A percentile compares a stretch with the other conserved stretches of the same genome.
phyloP scores from a whole-genome alignment of 2,113 vertebrate genomes.

The Oryzias melastigma region DNA sequence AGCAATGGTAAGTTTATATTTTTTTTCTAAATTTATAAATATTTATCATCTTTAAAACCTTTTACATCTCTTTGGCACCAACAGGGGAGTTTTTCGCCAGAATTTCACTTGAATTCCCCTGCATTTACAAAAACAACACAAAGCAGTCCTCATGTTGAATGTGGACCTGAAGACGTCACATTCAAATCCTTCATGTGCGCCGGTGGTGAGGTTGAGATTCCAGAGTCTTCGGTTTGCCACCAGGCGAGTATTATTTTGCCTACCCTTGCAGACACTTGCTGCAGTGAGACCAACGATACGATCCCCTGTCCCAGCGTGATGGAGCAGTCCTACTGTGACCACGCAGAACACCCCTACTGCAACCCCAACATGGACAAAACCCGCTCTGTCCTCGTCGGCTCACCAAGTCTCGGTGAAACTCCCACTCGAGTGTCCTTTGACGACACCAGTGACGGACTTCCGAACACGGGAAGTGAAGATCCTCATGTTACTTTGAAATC shows the following conservation, averaged over 20 bases:
- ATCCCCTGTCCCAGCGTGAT: constrained; percentile 29
- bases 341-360: constrained; percentile 54
- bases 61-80: not conserved
- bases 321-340: constrained; percentile 25
- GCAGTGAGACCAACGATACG: constrained; percentile 24
- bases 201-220: constrained; percentile 57
- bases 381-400: not conserved
- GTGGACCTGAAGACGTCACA: constrained; percentile 48
- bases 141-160: not conserved
- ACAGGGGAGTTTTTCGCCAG: constrained; percentile 29
- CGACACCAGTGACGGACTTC: too few relatives aligned
- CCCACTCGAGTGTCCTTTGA: too few relatives aligned
- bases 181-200: constrained; percentile 62
- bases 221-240: constrained; percentile 10
- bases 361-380: constrained; percentile 11
- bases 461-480: not conserved
- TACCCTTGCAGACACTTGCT: constrained; percentile 11
- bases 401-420: not conserved
- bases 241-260: constrained; percentile 49
- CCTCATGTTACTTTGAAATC: constrained; percentile 38
- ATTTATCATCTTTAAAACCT: accelerated
- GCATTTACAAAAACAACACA: constrained; percentile 8
- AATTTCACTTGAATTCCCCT: not conserved
- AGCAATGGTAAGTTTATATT: constrained; percentile 29
- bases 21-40: not conserved